Evolutionary conservation across 2,888 invertebrate species (phyloP).

Genomic region (Odiellus spinosus): DNA sequence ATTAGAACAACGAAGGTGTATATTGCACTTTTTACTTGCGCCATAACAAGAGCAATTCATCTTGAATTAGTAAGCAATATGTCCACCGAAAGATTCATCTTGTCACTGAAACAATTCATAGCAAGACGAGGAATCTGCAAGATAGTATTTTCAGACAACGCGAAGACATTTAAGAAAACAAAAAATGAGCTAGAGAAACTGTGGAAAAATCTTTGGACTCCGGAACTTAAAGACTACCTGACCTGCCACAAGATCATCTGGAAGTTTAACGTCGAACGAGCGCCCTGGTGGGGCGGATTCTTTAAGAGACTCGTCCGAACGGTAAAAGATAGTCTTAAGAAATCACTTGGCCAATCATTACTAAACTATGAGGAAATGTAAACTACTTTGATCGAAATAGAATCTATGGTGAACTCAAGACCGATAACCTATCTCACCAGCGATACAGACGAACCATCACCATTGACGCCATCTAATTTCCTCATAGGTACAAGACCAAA

Average conservation of each 20-base stretch:
- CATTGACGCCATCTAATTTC: neutral
- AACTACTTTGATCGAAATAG: neutral
- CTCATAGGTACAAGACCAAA: neutral
- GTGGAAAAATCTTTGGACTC: no score
- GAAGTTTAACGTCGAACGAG: neutral
- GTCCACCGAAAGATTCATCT: neutral
- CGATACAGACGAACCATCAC: neutral
- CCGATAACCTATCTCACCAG: neutral
- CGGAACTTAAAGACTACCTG: neutral
- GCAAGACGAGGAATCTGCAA: neutral
- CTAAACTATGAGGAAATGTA: neutral
- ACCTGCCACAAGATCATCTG: neutral
- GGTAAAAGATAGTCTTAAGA: no score
- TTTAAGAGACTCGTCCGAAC: no score
- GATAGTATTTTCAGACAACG: neutral
- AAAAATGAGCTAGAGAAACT: neutral
- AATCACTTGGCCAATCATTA: no score
- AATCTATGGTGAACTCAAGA: neutral
- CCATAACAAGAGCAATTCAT: no score
- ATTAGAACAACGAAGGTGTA: no score
- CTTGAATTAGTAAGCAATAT: no score
- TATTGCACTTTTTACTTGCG: no score
- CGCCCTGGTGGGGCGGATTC: no score
- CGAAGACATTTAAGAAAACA: neutral
- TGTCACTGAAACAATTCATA: neutral